Conservation (phyloP, 2,797 vertebrate species). For the Thunnus albacares region DNA sequence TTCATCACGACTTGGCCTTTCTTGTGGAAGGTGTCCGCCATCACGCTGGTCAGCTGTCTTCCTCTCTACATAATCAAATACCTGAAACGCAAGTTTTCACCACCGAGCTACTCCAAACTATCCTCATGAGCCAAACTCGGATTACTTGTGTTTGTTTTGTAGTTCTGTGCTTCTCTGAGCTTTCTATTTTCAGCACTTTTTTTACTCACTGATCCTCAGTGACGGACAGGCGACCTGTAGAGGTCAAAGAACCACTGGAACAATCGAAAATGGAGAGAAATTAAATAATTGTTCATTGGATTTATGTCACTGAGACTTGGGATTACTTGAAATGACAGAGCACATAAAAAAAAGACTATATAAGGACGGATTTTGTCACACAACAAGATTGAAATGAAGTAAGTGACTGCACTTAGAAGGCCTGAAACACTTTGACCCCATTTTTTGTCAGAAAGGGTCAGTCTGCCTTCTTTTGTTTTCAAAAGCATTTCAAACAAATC, state of each 20-base stretch:
- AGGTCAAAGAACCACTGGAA: constrained; percentile 65
- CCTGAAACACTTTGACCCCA: constrained; percentile 25
- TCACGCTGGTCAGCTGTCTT: constrained; percentile 98
- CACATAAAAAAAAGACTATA: constrained; percentile 55
- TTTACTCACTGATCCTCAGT: constrained; percentile 34
- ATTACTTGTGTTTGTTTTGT: constrained; percentile 23
- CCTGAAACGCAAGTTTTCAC: constrained; percentile 97
- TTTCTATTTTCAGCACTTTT: constrained; percentile 62
- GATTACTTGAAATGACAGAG: constrained; percentile 77
- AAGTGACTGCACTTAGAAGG: constrained; percentile 19
- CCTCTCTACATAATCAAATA: constrained; percentile 98
- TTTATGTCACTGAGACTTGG: constrained; percentile 50
- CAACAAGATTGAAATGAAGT: neutral
- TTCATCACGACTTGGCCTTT: constrained; percentile 96
- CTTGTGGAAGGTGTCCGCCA: constrained; percentile 97
- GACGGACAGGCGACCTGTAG: constrained; percentile 29
- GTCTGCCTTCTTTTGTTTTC: constrained; percentile 61
- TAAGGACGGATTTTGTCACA: constrained; percentile 1
- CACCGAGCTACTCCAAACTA: constrained; percentile 98
- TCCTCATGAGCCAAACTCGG: constrained; percentile 86
- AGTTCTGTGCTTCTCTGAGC: constrained; percentile 33
- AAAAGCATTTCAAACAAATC: constrained; percentile 44
- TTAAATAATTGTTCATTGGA: neutral
- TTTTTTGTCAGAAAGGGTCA: constrained; percentile 19
- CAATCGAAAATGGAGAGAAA: constrained; percentile 16